Base-by-base conservation (phyloP, 2,797 vertebrate species). In the Rhynchonycteris naso region DNA sequence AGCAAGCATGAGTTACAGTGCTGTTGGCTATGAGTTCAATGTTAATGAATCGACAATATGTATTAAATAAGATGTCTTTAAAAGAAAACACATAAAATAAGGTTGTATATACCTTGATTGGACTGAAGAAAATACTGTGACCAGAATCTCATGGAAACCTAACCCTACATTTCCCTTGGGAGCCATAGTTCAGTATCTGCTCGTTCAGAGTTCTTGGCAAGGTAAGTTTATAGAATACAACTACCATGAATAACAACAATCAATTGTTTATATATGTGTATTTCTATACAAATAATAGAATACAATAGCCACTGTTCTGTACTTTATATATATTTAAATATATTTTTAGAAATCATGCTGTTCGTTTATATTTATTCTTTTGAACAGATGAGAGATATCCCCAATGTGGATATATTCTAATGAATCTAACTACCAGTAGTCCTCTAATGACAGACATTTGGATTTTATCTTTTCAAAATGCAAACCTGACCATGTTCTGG, bases 401-500 rank as follows among this genome's bases (percentile, higher is more conserved):
- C 38, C 47, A 38, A 30, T 26, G 13, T 35, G 68, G 8, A 14
- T 50, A 10, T 71, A 78, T 24, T 35, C 30, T 85, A 43, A 86
- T 4, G 71, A 24, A 65, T 47, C 75, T 82, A 72, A 43, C 24
- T 33, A 43, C 43, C 38, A 43, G 38, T 43, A 50, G 43, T 56
- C 59, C 11, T 88, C 58, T 50, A 56, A 69, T 61, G 50, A 82
- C 65, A 83, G 26, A 56, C 14, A 18, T 75, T 54, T 56, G 68
- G 14, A 19, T 78, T 91, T 93, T 58, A 79, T 33, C 76, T 89
- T 89, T 86, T 56, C 84, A 86, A 90, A 91, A 71, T 78, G 71
- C 35, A 74, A 68, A 63, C 63, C 86, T 33, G 43, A 30, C 47
- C 69, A 28, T 47, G 30, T 80, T 33, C 10, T 28, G 83, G 54